A percentile compares a stretch with the other conserved stretches of the same genome.
Evolutionary conservation across 2,113 vertebrate species (phyloP).

Genomic region (Martes martes): DNA sequence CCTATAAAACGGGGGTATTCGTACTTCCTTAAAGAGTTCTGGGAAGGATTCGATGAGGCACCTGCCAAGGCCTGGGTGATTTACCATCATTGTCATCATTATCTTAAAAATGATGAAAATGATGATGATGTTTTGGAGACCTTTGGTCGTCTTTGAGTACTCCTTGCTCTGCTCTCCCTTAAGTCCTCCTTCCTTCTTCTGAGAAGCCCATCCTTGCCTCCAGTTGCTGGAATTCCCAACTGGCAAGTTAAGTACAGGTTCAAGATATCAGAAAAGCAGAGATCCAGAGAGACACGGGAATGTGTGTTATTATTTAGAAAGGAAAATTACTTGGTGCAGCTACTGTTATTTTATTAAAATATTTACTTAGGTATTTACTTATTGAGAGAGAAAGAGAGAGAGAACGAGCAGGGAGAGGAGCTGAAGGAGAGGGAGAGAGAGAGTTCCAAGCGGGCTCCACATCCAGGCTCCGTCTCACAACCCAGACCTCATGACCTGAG

Average conservation of each 20-base stretch:
- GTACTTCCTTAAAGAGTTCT: neutral
- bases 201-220: neutral
- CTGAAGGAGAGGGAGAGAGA: too few species aligned
- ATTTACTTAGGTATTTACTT: neutral
- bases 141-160: neutral
- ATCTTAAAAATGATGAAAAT: neutral
- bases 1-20: neutral
- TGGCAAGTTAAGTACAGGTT: neutral
- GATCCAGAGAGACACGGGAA: neutral
- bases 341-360: neutral
- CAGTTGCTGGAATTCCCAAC: neutral
- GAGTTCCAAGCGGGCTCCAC: too few species aligned
- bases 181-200: neutral
- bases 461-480: too few species aligned
- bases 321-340: neutral
- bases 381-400: neutral
- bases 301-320: neutral
- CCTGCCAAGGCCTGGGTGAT: neutral
- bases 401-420: too few species aligned
- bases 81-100: neutral
- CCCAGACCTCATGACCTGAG: too few species aligned
- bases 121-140: neutral
- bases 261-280: neutral
- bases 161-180: neutral
- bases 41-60: neutral